phyloP scores from a whole-genome alignment of 1,140 invertebrate species.

The Nasonia giraulti region DNA sequence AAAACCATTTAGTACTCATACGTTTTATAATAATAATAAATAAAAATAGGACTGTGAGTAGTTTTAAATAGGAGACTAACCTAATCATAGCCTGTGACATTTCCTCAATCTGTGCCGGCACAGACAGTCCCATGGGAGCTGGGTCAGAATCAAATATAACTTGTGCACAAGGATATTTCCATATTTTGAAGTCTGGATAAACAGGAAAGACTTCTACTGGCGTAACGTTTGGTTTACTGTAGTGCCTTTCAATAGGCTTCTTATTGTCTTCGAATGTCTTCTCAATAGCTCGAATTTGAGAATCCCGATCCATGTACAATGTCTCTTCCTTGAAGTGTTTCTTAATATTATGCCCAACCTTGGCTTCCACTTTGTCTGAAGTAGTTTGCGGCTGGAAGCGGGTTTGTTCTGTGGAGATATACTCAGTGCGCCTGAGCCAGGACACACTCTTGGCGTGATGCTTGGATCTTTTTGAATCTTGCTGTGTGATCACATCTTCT shows the following conservation, averaged over 20 bases:
- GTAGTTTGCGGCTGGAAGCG: constrained; percentile 96
- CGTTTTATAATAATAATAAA: not conserved
- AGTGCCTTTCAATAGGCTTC: constrained; percentile 91
- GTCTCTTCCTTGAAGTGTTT: constrained; percentile 96
- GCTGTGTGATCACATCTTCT: constrained; percentile 91
- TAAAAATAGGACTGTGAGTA: not conserved
- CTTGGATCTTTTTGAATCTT: constrained; percentile 90
- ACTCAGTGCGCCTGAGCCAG: constrained; percentile 98
- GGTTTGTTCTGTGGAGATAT: constrained; percentile 99
- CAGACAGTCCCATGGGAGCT: constrained; percentile 85
- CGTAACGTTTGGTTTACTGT: constrained; percentile 94
- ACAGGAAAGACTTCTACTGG: constrained; percentile 93
- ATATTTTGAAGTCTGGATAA: constrained; percentile 96
- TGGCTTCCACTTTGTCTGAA: constrained; percentile 95
- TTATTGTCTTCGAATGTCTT: constrained; percentile 97
- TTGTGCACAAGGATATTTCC: constrained; percentile 98
- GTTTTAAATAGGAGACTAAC: constrained; percentile 66
- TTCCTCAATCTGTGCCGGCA: constrained; percentile 92
- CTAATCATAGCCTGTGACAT: constrained; percentile 99
- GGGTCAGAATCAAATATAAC: constrained; percentile 99
- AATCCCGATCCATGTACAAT: constrained; percentile 96
- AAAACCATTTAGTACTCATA: constrained; percentile 53
- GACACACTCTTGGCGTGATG: constrained; percentile 96
- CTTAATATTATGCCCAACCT: constrained; percentile 98
- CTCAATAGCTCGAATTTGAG: constrained; percentile 98